phyloP scores from a whole-genome alignment of 1,140 invertebrate species.

The Drosophila mojavensis region DNA sequence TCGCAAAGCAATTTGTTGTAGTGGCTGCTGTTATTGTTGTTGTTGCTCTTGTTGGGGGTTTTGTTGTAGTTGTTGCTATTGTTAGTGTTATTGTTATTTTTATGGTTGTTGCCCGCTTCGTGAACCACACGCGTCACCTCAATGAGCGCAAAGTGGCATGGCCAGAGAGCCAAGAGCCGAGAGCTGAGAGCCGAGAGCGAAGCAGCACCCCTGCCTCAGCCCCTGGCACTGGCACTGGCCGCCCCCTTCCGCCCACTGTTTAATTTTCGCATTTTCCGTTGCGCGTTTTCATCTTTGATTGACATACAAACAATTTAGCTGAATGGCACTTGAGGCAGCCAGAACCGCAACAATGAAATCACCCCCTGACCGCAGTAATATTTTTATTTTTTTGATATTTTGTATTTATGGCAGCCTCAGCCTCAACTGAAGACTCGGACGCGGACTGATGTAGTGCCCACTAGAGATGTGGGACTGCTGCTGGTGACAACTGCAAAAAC shows the following conservation, averaged over 20 bases:
- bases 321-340: conserved; percentile 76
- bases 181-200: background rate
- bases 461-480: conserved; percentile 41
- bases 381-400: conserved; percentile 67
- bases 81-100: conserved; percentile 44
- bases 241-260: conserved; percentile 43
- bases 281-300: conserved; percentile 82
- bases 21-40: conserved; percentile 48
- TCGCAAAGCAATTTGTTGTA: conserved; percentile 76
- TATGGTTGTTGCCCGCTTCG: conserved; percentile 47
- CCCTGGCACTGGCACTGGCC: background rate
- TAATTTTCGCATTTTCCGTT: conserved; percentile 82
- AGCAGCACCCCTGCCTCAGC: background rate
- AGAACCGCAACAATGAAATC: conserved; percentile 68
- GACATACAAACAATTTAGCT: conserved; percentile 83
- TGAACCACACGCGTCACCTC: conserved; percentile 66
- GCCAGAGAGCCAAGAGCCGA: background rate
- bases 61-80: conserved; percentile 39
- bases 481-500: conserved; percentile 75
- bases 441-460: conserved; percentile 53
- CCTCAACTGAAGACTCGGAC: background rate
- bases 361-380: conserved; percentile 59
- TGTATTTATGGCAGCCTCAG: conserved; percentile 63
- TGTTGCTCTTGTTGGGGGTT: conserved; percentile 40
- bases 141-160: conserved; percentile 69